Percentiles rank a stretch among this genome's conserved stretches.
These are phyloP conservation scores for Gryon sp. DNA, from an alignment of 1,140 invertebrate genomes.

Conservation along the genomic window DNA sequence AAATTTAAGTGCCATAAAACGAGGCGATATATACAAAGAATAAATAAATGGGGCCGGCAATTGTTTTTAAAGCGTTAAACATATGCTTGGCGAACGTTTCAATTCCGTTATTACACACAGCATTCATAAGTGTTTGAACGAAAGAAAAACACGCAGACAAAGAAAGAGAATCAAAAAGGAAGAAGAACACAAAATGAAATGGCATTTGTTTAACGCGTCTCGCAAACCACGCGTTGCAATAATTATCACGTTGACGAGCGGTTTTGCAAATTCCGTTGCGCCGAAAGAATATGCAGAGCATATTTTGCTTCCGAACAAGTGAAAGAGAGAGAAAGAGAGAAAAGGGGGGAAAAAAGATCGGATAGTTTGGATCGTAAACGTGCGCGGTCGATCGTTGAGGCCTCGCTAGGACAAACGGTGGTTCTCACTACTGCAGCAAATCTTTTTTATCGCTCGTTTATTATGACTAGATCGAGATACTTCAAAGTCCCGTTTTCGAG, in stretches of 20 bases:
- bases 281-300: constrained; percentile 44
- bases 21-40: not conserved
- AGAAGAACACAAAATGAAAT: too few species aligned
- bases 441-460: constrained; percentile 64
- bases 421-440: constrained; percentile 52
- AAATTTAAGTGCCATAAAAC: too few species aligned
- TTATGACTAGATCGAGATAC: constrained; percentile 65
- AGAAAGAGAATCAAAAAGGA: constrained; percentile 2
- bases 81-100: constrained; percentile 15
- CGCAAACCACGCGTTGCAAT: constrained; percentile 46
- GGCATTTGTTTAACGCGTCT: constrained; percentile 41
- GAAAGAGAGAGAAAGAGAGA: too few species aligned
- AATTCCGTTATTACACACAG: constrained; percentile 32
- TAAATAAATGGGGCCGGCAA: constrained; percentile 2
- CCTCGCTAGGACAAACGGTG: constrained; percentile 52
- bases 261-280: constrained; percentile 46
- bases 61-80: constrained; percentile 29
- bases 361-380: constrained; percentile 48
- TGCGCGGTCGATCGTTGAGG: constrained; percentile 39
- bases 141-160: constrained; percentile 4
- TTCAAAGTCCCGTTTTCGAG: constrained; percentile 58
- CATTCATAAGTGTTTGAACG: constrained; percentile 12
- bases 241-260: constrained; percentile 58
- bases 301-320: constrained; percentile 29
- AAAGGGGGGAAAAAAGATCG: too few species aligned